These are phyloP conservation scores for Lapara coniferarum DNA, from an alignment of 2,888 invertebrate species.

Conservation along the genomic window DNA sequence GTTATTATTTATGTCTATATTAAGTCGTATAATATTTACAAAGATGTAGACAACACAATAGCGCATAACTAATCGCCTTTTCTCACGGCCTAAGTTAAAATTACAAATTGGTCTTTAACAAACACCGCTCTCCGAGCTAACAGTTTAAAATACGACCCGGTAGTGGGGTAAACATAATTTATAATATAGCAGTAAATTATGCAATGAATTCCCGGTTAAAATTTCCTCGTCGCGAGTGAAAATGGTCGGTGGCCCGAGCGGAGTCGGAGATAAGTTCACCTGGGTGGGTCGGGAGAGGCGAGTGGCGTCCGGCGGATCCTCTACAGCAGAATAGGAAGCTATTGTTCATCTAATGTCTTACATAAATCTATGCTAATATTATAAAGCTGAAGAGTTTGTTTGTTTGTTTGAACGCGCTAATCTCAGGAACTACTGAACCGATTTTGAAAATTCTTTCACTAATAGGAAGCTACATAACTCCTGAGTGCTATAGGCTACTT, in stretches of 20 bases:
- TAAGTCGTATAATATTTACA: conserved; percentile 24
- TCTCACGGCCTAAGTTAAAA: conserved; percentile 49
- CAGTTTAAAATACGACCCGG: conserved; percentile 58
- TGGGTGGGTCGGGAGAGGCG: conserved; percentile 38
- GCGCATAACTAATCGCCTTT: conserved; percentile 46
- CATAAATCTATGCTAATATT: too few species aligned
- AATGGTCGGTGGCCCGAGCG: conserved; percentile 50
- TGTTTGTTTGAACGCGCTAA: too few species aligned
- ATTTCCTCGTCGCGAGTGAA: conserved; percentile 55
- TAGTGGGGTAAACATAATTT: conserved; percentile 57
- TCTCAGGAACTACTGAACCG: too few species aligned
- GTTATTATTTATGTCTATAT: too few species aligned
- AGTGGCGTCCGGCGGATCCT: conserved; percentile 14
- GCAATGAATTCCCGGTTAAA: conserved; percentile 61
- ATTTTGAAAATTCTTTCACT: too few species aligned
- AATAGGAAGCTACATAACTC: too few species aligned
- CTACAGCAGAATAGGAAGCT: background rate
- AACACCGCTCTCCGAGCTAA: conserved; percentile 51
- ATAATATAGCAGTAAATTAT: conserved; percentile 67
- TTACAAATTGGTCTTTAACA: conserved; percentile 59
- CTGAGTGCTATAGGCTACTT: too few species aligned
- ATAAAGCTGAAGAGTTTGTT: too few species aligned
- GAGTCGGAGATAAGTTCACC: conserved; percentile 51
- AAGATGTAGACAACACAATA: conserved; percentile 43
- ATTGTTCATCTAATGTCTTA: conserved; percentile 11